Base-by-base conservation (phyloP, 1,140 invertebrate genomes). In the Drosophila lini region DNA sequence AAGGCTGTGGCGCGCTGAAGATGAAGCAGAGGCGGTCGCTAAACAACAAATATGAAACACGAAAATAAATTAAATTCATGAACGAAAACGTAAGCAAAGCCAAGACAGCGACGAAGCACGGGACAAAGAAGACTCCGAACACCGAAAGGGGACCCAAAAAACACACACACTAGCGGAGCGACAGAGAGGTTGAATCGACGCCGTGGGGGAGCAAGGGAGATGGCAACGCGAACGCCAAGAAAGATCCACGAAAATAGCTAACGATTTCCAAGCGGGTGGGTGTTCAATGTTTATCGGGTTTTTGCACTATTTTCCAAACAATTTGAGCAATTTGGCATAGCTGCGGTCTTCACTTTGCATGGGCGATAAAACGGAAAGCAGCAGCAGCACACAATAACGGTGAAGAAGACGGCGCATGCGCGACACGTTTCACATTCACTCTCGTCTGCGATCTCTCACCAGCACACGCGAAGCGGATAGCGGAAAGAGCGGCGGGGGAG, bases 361-460 rank as follows among this genome's bases (percentile, higher is more conserved):
- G 32, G 36, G 64, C 78, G 65, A 81, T 75, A 80, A 74, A 62
- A 55, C 59, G 59, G 41, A 58, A 59, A 52, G 48, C 36, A 52
- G 41, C 36, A 62, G 25, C 67, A 75, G 50, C 62, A 70, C 52
- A 78, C 75, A 82, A 80, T 88, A 83, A 86, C 76, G 80, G 80
- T 88, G 80, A 83, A 88, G 71, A 78, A 82, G 71, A 74, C 80
- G 53, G 74, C 83, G 80, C 84, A 88, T 88, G 83, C 83, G 83
- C 80, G 80, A 89, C 83, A 83, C 83, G 83, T 88, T 88, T 88
- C 74, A 88, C 83, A 88, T 83, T 89, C 83, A 88, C 83, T 89
- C 84, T 88, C 65, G 69, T 62, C 44, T 22, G 59, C 48, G 62
- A 34, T 57, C 42, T 58, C 73, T 76, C 74, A 78, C 74, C 74